Evolutionary conservation across 2,113 vertebrate species (phyloP), one percentile per base, ranked within the genome.

Genomic region (Larimichthys polyactis): DNA sequence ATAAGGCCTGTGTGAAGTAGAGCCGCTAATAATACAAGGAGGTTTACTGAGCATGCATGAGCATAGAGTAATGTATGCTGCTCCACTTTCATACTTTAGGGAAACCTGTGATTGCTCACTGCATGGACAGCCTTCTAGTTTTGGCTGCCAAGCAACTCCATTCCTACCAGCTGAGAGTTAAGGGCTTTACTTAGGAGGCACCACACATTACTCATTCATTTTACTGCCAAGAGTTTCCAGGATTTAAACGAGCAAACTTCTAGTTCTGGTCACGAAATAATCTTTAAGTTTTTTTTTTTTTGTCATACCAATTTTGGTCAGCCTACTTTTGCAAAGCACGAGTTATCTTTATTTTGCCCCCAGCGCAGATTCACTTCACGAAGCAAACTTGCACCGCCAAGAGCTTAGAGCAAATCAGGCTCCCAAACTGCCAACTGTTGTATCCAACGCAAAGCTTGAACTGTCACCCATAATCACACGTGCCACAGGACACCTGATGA

Each of bases 381-480:
- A 81, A 69, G 71, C 49, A 11, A 43, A 57, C 79, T 65, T 63
- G 58, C 81, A 83, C 73, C 63, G 27, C n/a, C 27, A 69, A 75
- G 75, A 84, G 82, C 71, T 83, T 54, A 46, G 51, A 81, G 79
- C 59, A 82, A 90, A 84, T 81, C 69, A 49, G 77, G 69, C 86
- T 87, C 73, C 68, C 72, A 69, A 88, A 86, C 71, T 79, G 83
- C 83, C 85, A 88, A 87, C 75, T 90, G 87, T 91, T 88, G 87
- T 86, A 82, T 90, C 81, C 67, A 69, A 78, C 81, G 79, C 73
- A 63, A 68, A 84, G 78, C 67, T 57, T 68, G 51, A 79, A 46
- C 82, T 88, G 62, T 82, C 85, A 91, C 77, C 81, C 60, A 79
- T 77, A 91, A 91, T 92, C 84, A 82, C 87, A 87, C 74, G 88